A percentile compares a stretch with the other conserved stretches of the same genome.
Conservation (phyloP, 2,888 invertebrate species). For the Cosmia pyralina region DNA sequence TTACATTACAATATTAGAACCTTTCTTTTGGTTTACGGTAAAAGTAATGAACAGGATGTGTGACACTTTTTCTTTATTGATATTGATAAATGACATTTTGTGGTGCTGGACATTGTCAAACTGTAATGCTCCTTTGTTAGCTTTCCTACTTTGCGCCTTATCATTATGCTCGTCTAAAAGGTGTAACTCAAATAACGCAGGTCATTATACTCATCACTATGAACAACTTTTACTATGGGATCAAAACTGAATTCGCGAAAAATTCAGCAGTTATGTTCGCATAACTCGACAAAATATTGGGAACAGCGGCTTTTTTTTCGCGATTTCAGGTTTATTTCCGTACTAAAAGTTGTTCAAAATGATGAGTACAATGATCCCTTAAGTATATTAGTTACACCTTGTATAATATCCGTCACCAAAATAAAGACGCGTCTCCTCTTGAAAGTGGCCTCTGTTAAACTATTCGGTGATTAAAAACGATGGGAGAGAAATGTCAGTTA, state of each 20-base stretch:
- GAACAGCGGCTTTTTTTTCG: too few relatives aligned
- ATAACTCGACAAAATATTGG: too few relatives aligned
- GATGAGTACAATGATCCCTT: too few relatives aligned
- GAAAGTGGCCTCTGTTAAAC: neutral
- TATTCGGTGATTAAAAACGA: neutral
- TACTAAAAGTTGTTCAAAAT: too few relatives aligned
- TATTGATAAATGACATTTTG: constrained; percentile 2
- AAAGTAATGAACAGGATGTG: neutral
- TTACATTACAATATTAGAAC: constrained; percentile 31
- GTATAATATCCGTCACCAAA: neutral
- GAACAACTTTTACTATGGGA: too few relatives aligned
- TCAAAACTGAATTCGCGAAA: too few relatives aligned
- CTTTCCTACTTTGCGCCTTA: neutral
- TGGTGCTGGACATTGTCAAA: neutral
- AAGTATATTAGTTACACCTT: too few relatives aligned
- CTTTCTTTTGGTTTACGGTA: constrained; percentile 38
- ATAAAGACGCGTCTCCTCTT: neutral
- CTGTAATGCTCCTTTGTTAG: neutral
- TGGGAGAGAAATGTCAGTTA: constrained; percentile 2
- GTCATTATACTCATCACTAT: too few relatives aligned
- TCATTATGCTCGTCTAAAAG: neutral
- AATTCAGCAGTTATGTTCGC: too few relatives aligned
- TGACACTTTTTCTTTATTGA: neutral
- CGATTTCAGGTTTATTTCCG: too few relatives aligned
- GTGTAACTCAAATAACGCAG: too few relatives aligned